A percentile compares a stretch with the other conserved stretches of the same genome.
These are phyloP conservation scores for Dromius quadrimaculatus DNA, from an alignment of 2,888 invertebrate species.

Conservation along the genomic window DNA sequence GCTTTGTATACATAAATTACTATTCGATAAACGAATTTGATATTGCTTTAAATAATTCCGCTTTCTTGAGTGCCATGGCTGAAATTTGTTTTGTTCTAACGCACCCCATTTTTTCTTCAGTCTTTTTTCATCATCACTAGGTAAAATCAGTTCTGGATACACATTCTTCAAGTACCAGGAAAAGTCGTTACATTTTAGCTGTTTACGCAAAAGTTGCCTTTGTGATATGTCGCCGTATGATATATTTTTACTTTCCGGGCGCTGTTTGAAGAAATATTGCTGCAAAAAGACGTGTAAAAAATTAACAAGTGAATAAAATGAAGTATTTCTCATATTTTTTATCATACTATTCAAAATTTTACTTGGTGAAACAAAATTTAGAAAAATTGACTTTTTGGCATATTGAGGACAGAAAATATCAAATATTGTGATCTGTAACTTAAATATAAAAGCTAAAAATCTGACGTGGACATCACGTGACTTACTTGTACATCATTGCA, in stretches of 20 bases:
- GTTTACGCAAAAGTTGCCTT: conserved; percentile 77
- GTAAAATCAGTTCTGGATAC: conserved; percentile 83
- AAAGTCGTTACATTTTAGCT: conserved; percentile 84
- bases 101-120: conserved; percentile 73
- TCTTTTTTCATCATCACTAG: conserved; percentile 70
- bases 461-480: too few relatives aligned
- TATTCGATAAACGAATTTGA: conserved; percentile 79
- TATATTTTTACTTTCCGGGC: conserved; percentile 73
- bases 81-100: conserved; percentile 75
- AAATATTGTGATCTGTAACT: too few relatives aligned
- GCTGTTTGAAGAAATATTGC: conserved; percentile 80
- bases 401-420: too few relatives aligned
- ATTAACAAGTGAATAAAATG: neutral
- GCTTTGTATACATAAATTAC: conserved; percentile 83
- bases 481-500: too few relatives aligned
- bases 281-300: conserved; percentile 60
- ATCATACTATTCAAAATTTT: conserved; percentile 5
- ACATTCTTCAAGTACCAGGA: conserved; percentile 89
- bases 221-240: conserved; percentile 86
- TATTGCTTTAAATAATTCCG: conserved; percentile 80
- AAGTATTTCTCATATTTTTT: neutral
- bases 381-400: too few relatives aligned
- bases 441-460: too few relatives aligned
- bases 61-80: conserved; percentile 87
- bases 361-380: too few relatives aligned